Evolutionary conservation across 2,113 vertebrate species (phyloP), one percentile per base, ranked within the genome.

Genomic region (Neopipo cinnamomea): DNA sequence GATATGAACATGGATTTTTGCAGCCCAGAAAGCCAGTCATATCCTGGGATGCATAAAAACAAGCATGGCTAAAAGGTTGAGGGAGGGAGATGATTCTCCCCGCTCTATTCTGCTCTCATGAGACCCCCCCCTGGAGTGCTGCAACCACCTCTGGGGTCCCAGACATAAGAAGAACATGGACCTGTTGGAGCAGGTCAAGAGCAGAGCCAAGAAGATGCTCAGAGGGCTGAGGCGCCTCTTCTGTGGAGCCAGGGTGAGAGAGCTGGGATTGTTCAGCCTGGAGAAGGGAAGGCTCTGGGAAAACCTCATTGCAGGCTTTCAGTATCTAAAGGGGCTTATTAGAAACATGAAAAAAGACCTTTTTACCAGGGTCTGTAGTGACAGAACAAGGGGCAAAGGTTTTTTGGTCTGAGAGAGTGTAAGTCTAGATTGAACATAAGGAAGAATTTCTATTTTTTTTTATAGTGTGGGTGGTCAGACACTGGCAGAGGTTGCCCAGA

Each of bases 1-100:
- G 39, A 41, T 41, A 41, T 87, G 73, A 30, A 41, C 62, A 4
- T 56, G 42, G 21, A 27, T 6, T 39, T 50, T 3, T 23, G 30
- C 27, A 62, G 37, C 31, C 41, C 62, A 25, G 70, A 44, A 82
- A 47, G 18, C 22, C 27, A 63, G 0, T 11, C 1, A 0, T 65
- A 28, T 37, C 74, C 77, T 91, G 33, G 33, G 23, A 53, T 68
- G 47, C 33, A 46, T 77, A 12, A 58, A 89, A 66, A 56, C 25
- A 30, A 74, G 17, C 5, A 16, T 72, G 55, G 8, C 31, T 35
- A 59, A 41, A n/a, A 75, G 30, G 23, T 0, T 22, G 55, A 73
- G 39, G 73, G 46, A 25, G 4, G 18, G 58, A 28, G 30, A 8
- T 73, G n/a, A 20, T 55, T 63, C 13, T 91, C 8, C 46, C 8